Base-by-base conservation (phyloP, 2,888 invertebrate genomes). In the Leucoma salicis region DNA sequence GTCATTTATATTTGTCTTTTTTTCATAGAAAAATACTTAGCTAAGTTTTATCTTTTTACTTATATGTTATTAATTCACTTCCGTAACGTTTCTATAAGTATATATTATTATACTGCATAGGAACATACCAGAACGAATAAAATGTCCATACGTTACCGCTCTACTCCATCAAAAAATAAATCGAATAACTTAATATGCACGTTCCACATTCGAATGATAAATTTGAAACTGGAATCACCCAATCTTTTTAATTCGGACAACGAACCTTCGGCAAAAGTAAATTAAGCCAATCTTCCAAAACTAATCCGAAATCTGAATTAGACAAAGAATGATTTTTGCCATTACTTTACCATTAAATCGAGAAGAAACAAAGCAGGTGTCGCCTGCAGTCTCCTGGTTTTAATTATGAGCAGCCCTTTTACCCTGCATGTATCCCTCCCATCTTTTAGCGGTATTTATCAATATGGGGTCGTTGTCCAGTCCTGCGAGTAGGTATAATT, bases 381-480 rank as follows among this genome's bases (percentile, higher is more conserved):
- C 39, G 24, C 53, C 64, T 49, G 45, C 39, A 3, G 7, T 15
- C 25, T 27, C 31, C 10, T 11, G 6, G n/a, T 52, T 33, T 91
- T 91, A 99, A 91, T 99, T 99, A 81, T 99, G 99, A 35, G 97
- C 94, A 2, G 99, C 97, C 39, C 95, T 89, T 80, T 96, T 96
- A n/a, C 99, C 99, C 70, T 93, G 94, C 96, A 98, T 97, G 69
- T 99, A 99, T 1, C 95, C 95, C 64, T 96, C 95, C 99, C 99
- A 99, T 39, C 99, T 85, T 65, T 95, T 94, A 0, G 97, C 98
- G 0, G 97, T 97, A 39, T 93, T 92, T 11, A 93, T 90, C 50
- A 98, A 92, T 41, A 98, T 89, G 0, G 95, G 94, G 65, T 97
- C 96, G 42, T 92, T 92, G 58, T 97, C 96, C 31, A 99, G 93